Conservation (phyloP, 1,140 invertebrate species). For the Pinna nobilis region DNA sequence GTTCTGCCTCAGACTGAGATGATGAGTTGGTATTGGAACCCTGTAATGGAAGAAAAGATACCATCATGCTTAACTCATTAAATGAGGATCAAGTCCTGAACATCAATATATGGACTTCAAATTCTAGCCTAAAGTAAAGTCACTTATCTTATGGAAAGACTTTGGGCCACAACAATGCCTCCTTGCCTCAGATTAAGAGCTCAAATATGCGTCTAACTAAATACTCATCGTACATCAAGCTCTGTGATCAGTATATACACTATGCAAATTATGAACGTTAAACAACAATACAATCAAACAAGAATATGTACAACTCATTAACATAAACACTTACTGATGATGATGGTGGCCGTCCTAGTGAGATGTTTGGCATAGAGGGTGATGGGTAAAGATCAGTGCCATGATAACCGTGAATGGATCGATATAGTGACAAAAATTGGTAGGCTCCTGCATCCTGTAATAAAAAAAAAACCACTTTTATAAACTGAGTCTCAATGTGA, state of each 20-base stretch:
- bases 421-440: slow-evolving; percentile 56
- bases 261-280: too few species aligned
- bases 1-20: slow-evolving; percentile 82
- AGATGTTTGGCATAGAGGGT: slow-evolving; percentile 97
- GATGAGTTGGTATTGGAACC: slow-evolving; percentile 52
- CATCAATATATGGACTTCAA: too few species aligned
- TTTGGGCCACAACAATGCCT: too few species aligned
- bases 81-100: too few species aligned
- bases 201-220: too few species aligned
- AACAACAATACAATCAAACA: too few species aligned
- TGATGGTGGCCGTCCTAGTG: slow-evolving; percentile 84
- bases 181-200: too few species aligned
- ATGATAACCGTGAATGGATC: slow-evolving; percentile 63
- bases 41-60: slow-evolving; percentile 36
- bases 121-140: too few species aligned
- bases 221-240: too few species aligned
- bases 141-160: too few species aligned
- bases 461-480: slow-evolving; percentile 2
- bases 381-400: slow-evolving; percentile 83
- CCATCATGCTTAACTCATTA: not conserved
- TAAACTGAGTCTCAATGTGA: too few species aligned
- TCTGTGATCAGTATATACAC: too few species aligned
- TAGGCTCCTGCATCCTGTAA: slow-evolving; percentile 62
- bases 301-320: not conserved
- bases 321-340: slow-evolving; percentile 52